Conservation (phyloP, 2,888 invertebrate genomes). For the Conus canariensis region DNA sequence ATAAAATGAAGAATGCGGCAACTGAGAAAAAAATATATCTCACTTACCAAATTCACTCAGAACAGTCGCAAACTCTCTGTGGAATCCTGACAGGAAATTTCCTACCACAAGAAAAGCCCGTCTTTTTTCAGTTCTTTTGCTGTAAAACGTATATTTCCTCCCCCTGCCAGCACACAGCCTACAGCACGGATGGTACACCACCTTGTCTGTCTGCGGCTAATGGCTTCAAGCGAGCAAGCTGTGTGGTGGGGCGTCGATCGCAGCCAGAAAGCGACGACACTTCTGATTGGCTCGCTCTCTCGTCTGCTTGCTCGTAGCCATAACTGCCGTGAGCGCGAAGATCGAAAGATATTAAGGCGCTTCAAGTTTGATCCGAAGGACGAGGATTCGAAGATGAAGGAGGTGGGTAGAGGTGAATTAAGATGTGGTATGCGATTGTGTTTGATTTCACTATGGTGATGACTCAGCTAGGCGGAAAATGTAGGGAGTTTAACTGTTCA, state of each 20-base stretch:
- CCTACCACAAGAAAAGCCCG: background rate
- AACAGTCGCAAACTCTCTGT: background rate
- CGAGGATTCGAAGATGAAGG: background rate
- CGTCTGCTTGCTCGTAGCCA: constrained; percentile 2
- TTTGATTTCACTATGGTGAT: background rate
- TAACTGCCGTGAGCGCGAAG: constrained; percentile 15
- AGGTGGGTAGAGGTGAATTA: background rate
- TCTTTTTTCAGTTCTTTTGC: background rate
- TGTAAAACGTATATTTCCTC: background rate
- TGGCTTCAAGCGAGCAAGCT: background rate
- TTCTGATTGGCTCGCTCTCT: constrained; percentile 24
- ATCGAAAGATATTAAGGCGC: constrained; percentile 30
- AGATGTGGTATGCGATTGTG: background rate
- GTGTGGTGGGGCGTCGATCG: constrained; percentile 1
- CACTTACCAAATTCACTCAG: background rate
- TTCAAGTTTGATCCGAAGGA: background rate
- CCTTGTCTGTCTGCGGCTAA: background rate
- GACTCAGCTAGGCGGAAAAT: too few species aligned
- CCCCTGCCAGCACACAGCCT: background rate
- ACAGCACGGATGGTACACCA: background rate
- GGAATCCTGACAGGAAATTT: background rate
- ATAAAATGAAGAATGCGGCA: background rate
- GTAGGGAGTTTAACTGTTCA: too few species aligned
- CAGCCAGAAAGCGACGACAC: background rate
- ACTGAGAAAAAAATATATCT: background rate